Conservation (phyloP, 1,140 invertebrate genomes). For the Megalonaias nervosa region DNA sequence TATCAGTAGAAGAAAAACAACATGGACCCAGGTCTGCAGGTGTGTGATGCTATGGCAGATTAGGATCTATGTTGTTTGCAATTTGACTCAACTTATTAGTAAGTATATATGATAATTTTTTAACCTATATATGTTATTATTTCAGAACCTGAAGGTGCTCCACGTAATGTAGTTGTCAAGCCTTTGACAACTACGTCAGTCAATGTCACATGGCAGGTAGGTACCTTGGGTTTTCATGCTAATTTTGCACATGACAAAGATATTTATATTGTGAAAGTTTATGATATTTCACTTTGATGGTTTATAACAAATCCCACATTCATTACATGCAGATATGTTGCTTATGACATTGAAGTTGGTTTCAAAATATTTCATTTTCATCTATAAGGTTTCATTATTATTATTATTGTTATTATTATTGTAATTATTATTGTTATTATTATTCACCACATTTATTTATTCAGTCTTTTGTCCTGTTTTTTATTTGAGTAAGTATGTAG, state of each 20-base stretch:
- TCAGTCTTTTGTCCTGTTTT: too few species aligned
- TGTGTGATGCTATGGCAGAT: too few species aligned
- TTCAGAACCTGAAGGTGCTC: slow-evolving; percentile 87
- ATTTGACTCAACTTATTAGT: too few species aligned
- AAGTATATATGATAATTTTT: too few species aligned
- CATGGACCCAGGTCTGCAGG: too few species aligned
- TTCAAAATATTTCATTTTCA: slow-evolving; percentile 9
- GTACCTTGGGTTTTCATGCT: slow-evolving; percentile 7
- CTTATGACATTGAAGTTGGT: neutral
- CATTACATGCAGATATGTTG: neutral
- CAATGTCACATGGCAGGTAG: slow-evolving; percentile 71
- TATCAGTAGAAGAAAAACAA: too few species aligned
- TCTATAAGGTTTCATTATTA: neutral
- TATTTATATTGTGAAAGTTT: neutral
- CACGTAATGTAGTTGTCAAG: slow-evolving; percentile 87
- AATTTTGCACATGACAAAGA: neutral
- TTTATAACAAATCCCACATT: neutral
- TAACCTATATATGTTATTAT: slow-evolving; percentile 2
- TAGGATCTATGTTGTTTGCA: too few species aligned
- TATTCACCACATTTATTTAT: neutral
- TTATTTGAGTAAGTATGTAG: neutral
- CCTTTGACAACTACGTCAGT: slow-evolving; percentile 87
- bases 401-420: neutral
- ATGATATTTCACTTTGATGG: neutral
- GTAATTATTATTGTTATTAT: neutral